Evolutionary conservation across 1,140 invertebrate genomes (phyloP), one percentile per base, ranked within the genome.

Genomic region (Heterodera carotae): DNA sequence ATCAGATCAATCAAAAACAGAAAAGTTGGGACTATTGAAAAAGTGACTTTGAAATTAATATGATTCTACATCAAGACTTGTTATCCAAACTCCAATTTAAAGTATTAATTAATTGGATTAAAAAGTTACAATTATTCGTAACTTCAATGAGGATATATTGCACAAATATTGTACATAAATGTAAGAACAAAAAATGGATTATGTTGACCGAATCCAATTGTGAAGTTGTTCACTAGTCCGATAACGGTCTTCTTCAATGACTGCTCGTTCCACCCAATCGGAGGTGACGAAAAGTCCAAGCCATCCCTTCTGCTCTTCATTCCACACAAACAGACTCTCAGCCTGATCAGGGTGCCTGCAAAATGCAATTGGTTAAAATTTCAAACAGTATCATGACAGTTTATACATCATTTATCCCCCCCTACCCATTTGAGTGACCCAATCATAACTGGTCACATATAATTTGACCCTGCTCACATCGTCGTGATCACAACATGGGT

Each of bases 201-300:
- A 56, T 56, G 5, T 56, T 56, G 48, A 22, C 3, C 48, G 48
- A 6, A 81, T 74, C 34, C 59, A 75, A 39, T 79, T 43, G 27
- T 80, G 25, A 25, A 81, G 74, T 18, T 31, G 27, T 62, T 82
- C 78, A 27, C 36, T 29, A 12, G 66, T 59, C 7, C 27, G 25
- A 69, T 82, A 82, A 31, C 81, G 77, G 33, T 82, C 78, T 10
- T 82, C 68, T 33, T 83, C 82, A 68, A 56, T 29, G 6, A 82
- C 34, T 18, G 82, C 76, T 39, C 62, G n/a, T n/a, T 82, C 78
- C 66, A 82, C 71, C 81, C 81, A 82, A 18, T 84, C 39, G 27
- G 39, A 22, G 34, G 43, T 71, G 6, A 82, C 67, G 56, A 82
- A 84, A 8, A 62, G 12, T 25, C 79, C 34, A 7, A 70, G 59